phyloP scores from a whole-genome alignment of 1,140 invertebrate genomes.

The Laodelphax striatellus region DNA sequence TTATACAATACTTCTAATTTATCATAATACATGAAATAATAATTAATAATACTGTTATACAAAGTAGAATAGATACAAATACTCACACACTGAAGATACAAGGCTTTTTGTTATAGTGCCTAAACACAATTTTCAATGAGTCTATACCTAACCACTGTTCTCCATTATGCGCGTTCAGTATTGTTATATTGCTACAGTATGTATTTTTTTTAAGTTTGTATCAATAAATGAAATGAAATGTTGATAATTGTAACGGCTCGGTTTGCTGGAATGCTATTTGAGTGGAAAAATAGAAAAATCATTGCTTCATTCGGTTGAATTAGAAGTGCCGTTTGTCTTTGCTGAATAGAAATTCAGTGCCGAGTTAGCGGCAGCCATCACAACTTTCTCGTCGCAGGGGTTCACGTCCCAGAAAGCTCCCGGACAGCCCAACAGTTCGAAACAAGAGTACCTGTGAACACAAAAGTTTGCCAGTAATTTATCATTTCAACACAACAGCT shows the following conservation, averaged over 20 bases:
- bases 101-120: too few relatives aligned
- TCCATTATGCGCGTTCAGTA: too few relatives aligned
- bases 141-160: too few relatives aligned
- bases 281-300: neutral
- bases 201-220: too few relatives aligned
- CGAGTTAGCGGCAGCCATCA: slow-evolving; percentile 36
- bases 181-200: too few relatives aligned
- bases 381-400: slow-evolving; percentile 42
- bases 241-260: neutral
- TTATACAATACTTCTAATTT: too few relatives aligned
- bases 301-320: neutral
- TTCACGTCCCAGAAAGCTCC: slow-evolving; percentile 47
- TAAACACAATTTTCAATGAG: too few relatives aligned
- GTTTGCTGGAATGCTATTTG: neutral
- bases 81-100: too few relatives aligned
- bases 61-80: too few relatives aligned
- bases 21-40: too few relatives aligned
- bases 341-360: slow-evolving; percentile 33
- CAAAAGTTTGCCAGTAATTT: neutral
- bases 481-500: neutral
- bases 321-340: neutral
- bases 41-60: too few relatives aligned
- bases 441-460: slow-evolving; percentile 38
- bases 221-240: too few relatives aligned
- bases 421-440: slow-evolving; percentile 49